Base-by-base conservation (phyloP, 2,113 vertebrate genomes). In the Ardeotis arabs region DNA sequence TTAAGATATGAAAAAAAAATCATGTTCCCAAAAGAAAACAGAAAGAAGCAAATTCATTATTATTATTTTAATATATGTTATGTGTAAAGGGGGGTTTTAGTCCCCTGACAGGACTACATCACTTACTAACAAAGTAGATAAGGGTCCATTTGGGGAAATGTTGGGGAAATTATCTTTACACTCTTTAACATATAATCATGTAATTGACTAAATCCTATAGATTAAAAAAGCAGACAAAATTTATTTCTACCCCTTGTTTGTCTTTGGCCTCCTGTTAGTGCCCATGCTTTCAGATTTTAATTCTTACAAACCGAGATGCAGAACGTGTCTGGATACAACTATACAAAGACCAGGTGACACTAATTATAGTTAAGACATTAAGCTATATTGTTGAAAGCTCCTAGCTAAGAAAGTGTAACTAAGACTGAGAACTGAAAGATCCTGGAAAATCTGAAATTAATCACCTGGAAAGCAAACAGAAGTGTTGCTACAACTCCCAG, bases 381-480 rank as follows among this genome's bases (percentile, higher is more conserved):
- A 90, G 81, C 14, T 21, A 41, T 28, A 39, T 10, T 82, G 24
- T 47, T 90, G 33, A 75, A 92, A 91, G 8, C 5, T 82, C 14
- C 27, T 64, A 86, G 6, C 49, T 90, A 91, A 49, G 39, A 84
- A 90, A 47, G 27, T 64, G 9, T 64, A 86, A 58, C 12, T 49
- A 64, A 28, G 5, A 33, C 8, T 78, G 67, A 82, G 33, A 86
- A 82, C 47, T 7, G 59, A 87, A 88, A 81, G 15, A 74, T 84
- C 45, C 20, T 53, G 49, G 28, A 87, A 82, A 89, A 90, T 60
- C 67, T 85, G 75, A 92, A 92, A 95, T 83, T 95, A 85, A 45
- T 74, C 41, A 89, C 5, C 37, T 94, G 78, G 75, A 90, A 85
- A 75, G 31, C 62, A 85, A 96, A 87, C 47, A 86, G 59, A 91